Base-by-base conservation (phyloP, 2,797 vertebrate genomes). In the Chloroceryle inda region DNA sequence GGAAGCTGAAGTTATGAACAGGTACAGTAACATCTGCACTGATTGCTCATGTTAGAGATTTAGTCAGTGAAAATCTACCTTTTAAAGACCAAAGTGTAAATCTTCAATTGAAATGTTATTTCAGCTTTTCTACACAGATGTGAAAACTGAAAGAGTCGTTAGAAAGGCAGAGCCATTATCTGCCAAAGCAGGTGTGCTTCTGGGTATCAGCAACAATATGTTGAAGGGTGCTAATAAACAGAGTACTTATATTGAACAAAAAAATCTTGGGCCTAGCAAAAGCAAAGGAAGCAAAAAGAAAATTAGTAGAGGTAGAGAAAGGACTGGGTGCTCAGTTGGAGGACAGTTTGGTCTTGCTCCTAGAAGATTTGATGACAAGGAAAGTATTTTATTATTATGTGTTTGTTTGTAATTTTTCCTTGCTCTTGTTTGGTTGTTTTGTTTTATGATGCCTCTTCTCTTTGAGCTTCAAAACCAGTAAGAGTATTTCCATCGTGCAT, bases 271-370 rank as follows among this genome's bases (percentile, higher is more conserved):
- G 68, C 29, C 6, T 50, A 38, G 18, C 2, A 68, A 84, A 85
- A 72, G 2, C 45, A 68, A 92, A 76, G 29, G 33, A 82, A 76
- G 10, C 2, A 58, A 86, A 89, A 31, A 67, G 23, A 38, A 63
- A 86, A 69, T 69, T 53, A 66, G 26, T 6, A 8, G 8, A 71
- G 16, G n/a, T 40, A 72, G 16, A 72, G 4, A 11, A 40, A 22
- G 11, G 38, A 45, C 5, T 44, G 11, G 10, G 16, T 2, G 1
- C 3, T 75, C 14, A 11, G 2, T 56, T 17, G 16, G 4, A 40
- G 40, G 40, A 40, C 40, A 40, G 40, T 40, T 40, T 40, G 40
- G 2, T 45, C 92, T 92, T 63, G 11, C 5, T 69, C 29, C 50
- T 92, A 33, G 42, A 81, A 66, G 38, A 44, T 50, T 49, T 76